These are phyloP conservation scores for Pherbina coryleti DNA, from an alignment of 2,888 invertebrate genomes.

Conservation along the genomic window DNA sequence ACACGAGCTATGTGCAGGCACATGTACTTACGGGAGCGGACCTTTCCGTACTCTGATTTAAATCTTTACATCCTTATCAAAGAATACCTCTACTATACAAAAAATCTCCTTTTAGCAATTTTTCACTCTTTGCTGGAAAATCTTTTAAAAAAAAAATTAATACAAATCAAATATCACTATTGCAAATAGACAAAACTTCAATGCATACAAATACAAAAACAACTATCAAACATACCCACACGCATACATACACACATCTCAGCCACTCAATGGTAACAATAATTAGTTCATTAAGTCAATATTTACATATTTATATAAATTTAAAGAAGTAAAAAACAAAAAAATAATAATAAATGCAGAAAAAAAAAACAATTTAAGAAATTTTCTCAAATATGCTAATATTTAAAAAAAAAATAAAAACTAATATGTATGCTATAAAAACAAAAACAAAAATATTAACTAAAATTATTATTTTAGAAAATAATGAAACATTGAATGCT, in stretches of 20 bases:
- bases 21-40: no score
- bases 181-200: constrained; percentile 35
- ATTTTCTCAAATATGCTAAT: background rate
- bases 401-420: no score
- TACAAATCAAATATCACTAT: background rate
- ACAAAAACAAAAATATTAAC: constrained; percentile 30
- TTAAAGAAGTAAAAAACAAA: constrained; percentile 32
- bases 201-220: constrained; percentile 26
- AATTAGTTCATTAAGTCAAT: constrained; percentile 66
- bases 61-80: no score
- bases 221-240: constrained; percentile 49
- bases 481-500: background rate
- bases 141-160: background rate
- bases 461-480: constrained; percentile 25
- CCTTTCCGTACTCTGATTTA: no score
- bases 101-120: no score
- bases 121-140: background rate
- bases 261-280: constrained; percentile 69
- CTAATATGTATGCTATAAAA: constrained; percentile 10
- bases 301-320: constrained; percentile 42
- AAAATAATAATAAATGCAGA: constrained; percentile 32
- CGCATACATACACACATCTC: constrained; percentile 57
- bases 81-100: no score
- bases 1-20: no score
- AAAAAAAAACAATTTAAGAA: constrained; percentile 15